phyloP scores from a whole-genome alignment of 2,113 vertebrate species.

The Emydura subglobosa region DNA sequence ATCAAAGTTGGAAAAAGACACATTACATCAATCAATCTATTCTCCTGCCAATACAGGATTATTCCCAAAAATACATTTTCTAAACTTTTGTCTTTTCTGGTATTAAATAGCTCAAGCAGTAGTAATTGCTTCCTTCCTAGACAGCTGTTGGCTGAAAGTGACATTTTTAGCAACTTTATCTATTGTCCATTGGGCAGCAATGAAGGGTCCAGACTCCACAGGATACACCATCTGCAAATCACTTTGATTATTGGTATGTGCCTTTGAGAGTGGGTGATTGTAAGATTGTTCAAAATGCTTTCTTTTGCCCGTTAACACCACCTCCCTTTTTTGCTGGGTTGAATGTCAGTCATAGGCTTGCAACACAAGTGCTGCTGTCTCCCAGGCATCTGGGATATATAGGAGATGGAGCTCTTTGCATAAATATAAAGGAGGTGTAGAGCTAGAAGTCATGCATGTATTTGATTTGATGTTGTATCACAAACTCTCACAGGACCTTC shows the following conservation, averaged over 20 bases:
- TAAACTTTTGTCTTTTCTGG: not conserved
- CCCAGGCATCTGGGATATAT: not conserved
- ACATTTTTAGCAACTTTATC: not conserved
- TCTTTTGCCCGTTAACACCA: not conserved
- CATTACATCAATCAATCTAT: not conserved
- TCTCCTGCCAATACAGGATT: not conserved
- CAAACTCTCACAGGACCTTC: not conserved
- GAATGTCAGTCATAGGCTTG: not conserved
- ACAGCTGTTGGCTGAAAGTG: not conserved
- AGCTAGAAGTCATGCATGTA: not conserved
- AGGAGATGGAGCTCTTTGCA: not conserved
- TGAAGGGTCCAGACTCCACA: not conserved
- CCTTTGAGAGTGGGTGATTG: not conserved
- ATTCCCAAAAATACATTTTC: not conserved
- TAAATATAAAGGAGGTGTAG: not conserved
- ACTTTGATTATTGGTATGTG: not conserved
- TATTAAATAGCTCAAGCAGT: not conserved
- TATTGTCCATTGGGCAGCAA: not conserved
- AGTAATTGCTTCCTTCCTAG: not conserved
- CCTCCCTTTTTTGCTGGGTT: not conserved
- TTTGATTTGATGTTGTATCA: not conserved
- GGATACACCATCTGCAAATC: not conserved
- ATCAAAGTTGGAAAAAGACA: not conserved
- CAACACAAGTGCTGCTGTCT: not conserved
- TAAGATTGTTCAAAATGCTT: not conserved